Conservation (phyloP, 2,113 vertebrate genomes). For the Microcebus tavaratra region DNA sequence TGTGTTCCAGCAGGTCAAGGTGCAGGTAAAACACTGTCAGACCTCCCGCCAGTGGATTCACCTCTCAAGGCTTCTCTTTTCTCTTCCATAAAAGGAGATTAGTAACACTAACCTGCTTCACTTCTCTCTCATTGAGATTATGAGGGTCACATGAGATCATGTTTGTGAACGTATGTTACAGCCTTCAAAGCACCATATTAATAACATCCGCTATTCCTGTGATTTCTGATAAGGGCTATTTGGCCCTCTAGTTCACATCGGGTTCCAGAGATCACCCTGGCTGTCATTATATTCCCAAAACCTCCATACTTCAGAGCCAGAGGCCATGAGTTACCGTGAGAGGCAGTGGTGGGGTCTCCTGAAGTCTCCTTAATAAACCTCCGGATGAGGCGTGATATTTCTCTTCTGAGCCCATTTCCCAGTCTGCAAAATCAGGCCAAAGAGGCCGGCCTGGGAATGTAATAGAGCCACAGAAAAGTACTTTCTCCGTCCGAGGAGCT, state of each 20-base stretch:
- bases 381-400: rapidly evolving
- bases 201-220: neutral
- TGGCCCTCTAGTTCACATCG: neutral
- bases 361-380: neutral
- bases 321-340: neutral
- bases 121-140: neutral
- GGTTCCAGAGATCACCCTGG: neutral
- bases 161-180: neutral
- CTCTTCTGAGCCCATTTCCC: neutral
- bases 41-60: no score
- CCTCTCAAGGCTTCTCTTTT: neutral
- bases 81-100: neutral
- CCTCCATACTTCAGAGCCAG: neutral
- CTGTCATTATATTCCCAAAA: neutral
- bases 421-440: neutral
- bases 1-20: neutral
- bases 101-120: neutral
- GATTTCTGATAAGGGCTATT: neutral
- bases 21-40: neutral
- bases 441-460: neutral
- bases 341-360: no score
- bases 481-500: neutral
- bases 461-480: neutral
- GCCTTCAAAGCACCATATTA: neutral
- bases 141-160: neutral